These are phyloP conservation scores for Formicarius rufipectus DNA, from an alignment of 2,113 vertebrate species.

Conservation along the genomic window DNA sequence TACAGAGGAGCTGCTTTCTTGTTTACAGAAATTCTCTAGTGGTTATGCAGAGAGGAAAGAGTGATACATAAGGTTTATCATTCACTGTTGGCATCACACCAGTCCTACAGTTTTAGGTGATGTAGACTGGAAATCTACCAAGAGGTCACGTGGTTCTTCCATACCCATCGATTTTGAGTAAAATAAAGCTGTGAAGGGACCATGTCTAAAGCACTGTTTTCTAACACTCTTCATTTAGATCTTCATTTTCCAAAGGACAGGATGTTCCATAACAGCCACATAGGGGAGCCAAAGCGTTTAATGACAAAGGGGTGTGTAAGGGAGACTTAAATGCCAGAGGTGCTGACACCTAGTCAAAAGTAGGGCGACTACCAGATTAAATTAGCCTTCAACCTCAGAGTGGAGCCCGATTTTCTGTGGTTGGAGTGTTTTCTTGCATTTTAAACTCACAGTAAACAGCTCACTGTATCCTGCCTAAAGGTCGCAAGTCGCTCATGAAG, in stretches of 20 bases:
- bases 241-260: not conserved
- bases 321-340: not conserved
- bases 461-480: not conserved
- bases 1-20: not conserved
- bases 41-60: not conserved
- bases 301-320: not conserved
- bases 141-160: not conserved
- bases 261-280: not conserved
- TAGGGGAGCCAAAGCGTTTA: not conserved
- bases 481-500: not conserved
- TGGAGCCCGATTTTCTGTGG: rapidly evolving
- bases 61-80: not conserved
- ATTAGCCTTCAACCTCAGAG: not conserved
- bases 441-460: not conserved
- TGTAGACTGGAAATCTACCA: not conserved
- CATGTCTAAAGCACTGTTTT: not conserved
- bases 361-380: not conserved
- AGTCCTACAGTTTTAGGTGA: not conserved
- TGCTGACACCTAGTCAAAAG: not conserved
- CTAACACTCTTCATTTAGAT: not conserved
- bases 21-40: not conserved
- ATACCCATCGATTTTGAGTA: not conserved
- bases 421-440: not conserved
- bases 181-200: not conserved
- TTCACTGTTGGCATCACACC: not conserved